These are phyloP conservation scores for Cheilosia grossa DNA, from an alignment of 2,888 invertebrate genomes.

Conservation along the genomic window DNA sequence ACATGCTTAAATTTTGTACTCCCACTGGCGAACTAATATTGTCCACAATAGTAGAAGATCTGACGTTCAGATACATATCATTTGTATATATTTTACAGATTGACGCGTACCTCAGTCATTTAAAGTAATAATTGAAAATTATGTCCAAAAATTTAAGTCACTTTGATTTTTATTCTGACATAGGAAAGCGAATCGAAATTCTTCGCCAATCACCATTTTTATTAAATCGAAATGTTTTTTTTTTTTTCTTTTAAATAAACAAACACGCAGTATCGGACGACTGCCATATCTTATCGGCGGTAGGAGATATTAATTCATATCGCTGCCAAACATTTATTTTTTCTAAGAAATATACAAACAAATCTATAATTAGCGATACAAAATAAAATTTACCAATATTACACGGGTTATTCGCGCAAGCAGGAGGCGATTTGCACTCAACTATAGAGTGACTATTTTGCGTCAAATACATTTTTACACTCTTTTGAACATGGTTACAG, in stretches of 20 bases:
- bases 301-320: conserved; percentile 1
- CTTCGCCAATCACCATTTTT: neutral
- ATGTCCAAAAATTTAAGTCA: no score
- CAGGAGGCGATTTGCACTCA: neutral
- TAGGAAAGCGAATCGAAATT: neutral
- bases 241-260: conserved; percentile 9
- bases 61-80: no score
- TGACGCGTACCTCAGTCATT: no score
- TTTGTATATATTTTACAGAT: no score
- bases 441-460: neutral
- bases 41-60: neutral
- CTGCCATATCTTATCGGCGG: conserved; percentile 33
- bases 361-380: conserved; percentile 9
- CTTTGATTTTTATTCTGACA: no score
- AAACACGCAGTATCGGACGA: conserved; percentile 27
- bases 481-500: no score
- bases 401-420: conserved; percentile 5
- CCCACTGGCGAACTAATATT: neutral
- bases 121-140: no score
- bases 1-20: neutral
- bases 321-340: conserved; percentile 5
- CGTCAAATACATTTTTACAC: neutral
- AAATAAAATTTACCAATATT: neutral
- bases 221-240: neutral
- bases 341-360: conserved; percentile 21